Conservation (phyloP, 2,113 vertebrate genomes). For the Globicephala melas region DNA sequence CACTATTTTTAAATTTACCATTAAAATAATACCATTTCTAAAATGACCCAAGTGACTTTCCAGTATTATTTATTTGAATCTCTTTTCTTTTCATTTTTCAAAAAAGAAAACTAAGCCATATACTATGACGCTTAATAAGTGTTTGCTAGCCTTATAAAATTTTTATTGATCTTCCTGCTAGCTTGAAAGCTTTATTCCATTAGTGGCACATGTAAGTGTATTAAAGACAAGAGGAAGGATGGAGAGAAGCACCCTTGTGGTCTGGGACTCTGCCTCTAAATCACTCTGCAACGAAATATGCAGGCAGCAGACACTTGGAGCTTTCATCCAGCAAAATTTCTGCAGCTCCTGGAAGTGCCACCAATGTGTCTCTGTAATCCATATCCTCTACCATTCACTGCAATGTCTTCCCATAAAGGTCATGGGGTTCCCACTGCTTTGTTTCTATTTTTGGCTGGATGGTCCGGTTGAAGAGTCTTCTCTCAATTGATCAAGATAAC, state of each 20-base stretch:
- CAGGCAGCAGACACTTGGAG: background rate
- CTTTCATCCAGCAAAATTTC: background rate
- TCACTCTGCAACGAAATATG: background rate
- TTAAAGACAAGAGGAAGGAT: background rate
- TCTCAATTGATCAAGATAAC: background rate
- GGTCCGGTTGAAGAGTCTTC: background rate
- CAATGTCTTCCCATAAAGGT: background rate
- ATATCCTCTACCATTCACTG: background rate
- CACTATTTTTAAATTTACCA: background rate
- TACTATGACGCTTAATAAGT: background rate
- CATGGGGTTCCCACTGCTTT: background rate
- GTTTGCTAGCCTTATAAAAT: background rate
- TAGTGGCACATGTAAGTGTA: background rate
- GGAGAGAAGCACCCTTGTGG: background rate
- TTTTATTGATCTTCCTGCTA: background rate
- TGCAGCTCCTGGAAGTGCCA: background rate
- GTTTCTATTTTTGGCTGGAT: background rate
- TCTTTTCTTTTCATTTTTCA: constrained; percentile 9
- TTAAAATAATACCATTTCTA: background rate
- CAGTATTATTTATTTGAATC: constrained; percentile 9
- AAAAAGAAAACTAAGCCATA: constrained; percentile 31
- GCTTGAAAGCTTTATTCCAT: constrained; percentile 58
- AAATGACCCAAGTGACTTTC: constrained; percentile 17
- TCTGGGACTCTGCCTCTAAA: background rate
- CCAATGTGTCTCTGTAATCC: background rate